Conservation (phyloP, 2,113 vertebrate species). For the Tiliqua scincoides region DNA sequence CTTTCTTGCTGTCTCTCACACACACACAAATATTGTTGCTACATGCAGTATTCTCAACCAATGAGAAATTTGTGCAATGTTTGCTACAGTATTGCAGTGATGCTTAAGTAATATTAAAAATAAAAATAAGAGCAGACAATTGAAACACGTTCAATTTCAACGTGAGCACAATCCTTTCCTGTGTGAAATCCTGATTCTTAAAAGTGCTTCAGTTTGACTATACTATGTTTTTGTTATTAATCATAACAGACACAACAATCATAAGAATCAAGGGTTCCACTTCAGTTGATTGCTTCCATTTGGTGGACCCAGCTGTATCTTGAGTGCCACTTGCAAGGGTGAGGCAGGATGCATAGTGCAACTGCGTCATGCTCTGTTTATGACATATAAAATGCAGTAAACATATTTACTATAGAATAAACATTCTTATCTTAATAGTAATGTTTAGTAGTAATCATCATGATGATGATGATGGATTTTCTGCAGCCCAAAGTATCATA, state of each 20-base stretch:
- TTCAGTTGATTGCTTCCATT: background rate
- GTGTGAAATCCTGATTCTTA: background rate
- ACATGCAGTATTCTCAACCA: background rate
- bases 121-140: background rate
- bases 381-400: background rate
- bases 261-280: background rate
- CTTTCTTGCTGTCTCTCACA: too few relatives aligned
- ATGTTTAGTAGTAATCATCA: background rate
- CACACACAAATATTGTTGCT: background rate
- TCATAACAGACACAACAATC: background rate
- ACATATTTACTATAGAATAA: background rate
- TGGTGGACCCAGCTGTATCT: background rate
- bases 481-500: background rate
- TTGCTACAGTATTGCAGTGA: background rate
- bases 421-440: background rate
- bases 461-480: background rate
- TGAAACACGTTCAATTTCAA: background rate
- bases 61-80: background rate
- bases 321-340: background rate
- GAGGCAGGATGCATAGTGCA: background rate
- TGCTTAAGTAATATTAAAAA: background rate
- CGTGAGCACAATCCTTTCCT: background rate
- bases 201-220: background rate
- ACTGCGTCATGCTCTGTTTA: background rate
- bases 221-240: background rate